Evolutionary conservation across 2,797 vertebrate species (phyloP).

Genomic region (Poeciliopsis turneri): DNA sequence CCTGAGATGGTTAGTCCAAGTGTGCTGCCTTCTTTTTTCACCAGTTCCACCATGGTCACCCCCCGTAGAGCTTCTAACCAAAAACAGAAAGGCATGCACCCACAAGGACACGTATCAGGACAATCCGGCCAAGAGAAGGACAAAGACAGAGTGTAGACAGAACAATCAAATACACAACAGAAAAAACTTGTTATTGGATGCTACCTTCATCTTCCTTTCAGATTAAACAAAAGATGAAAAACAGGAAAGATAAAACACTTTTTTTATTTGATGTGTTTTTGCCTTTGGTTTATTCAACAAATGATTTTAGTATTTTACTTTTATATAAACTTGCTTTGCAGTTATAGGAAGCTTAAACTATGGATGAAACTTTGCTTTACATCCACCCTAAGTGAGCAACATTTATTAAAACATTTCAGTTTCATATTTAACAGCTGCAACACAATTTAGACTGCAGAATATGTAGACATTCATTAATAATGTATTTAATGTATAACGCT

Average conservation of each 20-base stretch:
- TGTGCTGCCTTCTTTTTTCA: slow-evolving; percentile 96
- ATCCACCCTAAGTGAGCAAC: neutral
- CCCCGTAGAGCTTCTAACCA: slow-evolving; percentile 93
- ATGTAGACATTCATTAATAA: neutral
- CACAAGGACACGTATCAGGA: slow-evolving; percentile 36
- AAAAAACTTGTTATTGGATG: slow-evolving; percentile 51
- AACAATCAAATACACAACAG: slow-evolving; percentile 43
- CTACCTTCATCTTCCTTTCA: neutral
- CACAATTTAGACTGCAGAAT: neutral
- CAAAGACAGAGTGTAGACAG: slow-evolving; percentile 17
- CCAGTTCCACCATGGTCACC: slow-evolving; percentile 93
- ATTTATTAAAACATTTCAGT: neutral
- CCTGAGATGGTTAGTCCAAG: slow-evolving; percentile 96
- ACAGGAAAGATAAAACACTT: neutral
- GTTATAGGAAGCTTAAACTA: neutral
- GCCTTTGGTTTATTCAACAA: neutral
- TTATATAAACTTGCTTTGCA: neutral
- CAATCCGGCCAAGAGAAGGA: slow-evolving; percentile 5
- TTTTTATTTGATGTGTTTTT: neutral
- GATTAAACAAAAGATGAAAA: neutral
- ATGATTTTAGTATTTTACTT: neutral
- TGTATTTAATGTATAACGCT: neutral
- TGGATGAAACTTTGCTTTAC: neutral
- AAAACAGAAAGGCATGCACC: slow-evolving; percentile 66
- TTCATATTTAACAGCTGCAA: neutral